Conservation (phyloP, 2,113 vertebrate species). For the Hypanus sabinus region DNA sequence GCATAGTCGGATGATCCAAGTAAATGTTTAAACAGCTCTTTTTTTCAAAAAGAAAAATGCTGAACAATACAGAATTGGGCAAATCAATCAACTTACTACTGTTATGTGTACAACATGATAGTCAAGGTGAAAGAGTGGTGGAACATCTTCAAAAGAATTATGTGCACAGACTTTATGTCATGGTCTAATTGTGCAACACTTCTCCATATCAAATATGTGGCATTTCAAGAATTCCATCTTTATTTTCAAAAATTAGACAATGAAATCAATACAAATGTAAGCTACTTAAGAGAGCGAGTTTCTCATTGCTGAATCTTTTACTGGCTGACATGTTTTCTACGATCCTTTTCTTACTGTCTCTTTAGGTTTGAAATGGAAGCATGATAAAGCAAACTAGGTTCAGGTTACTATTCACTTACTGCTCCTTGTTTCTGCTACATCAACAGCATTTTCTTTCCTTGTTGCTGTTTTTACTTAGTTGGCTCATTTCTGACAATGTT, state of each 20-base stretch:
- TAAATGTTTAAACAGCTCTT: constrained; percentile 17
- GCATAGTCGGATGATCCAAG: not conserved
- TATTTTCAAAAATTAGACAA: constrained; percentile 10
- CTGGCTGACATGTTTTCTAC: constrained; percentile 24
- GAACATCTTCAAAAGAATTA: constrained; percentile 13
- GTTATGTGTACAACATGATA: not conserved
- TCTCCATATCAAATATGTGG: not conserved
- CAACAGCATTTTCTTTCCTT: constrained; percentile 55
- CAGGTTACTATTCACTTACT: constrained; percentile 52
- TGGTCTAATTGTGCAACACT: not conserved
- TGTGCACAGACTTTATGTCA: not conserved
- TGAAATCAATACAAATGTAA: not conserved
- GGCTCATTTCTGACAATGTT: constrained; percentile 95
- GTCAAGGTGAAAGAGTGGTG: not conserved
- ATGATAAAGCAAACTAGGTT: constrained; percentile 26
- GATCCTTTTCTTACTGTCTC: constrained; percentile 12
- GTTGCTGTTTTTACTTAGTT: constrained; percentile 61
- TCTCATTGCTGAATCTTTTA: constrained; percentile 24
- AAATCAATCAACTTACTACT: constrained; percentile 4
- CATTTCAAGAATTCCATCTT: not conserved
- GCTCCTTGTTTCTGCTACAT: constrained; percentile 54
- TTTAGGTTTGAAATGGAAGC: constrained; percentile 28
- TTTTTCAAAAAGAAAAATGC: not conserved
- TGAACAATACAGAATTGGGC: not conserved
- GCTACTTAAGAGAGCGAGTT: constrained; percentile 4